These are phyloP conservation scores for Globodera ellingtonae DNA, from an alignment of 1,140 invertebrate genomes.

Conservation along the genomic window DNA sequence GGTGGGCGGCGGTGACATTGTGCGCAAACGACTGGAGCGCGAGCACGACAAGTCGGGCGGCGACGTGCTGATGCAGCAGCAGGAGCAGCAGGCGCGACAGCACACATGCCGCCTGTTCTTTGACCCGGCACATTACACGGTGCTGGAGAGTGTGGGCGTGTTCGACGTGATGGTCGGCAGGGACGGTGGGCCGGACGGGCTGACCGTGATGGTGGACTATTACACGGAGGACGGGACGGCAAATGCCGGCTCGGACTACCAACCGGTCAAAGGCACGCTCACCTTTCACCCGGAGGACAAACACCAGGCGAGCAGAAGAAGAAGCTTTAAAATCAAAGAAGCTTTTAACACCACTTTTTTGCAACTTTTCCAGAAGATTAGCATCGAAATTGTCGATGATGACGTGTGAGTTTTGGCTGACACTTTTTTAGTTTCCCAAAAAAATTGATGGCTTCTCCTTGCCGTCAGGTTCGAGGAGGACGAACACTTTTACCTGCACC, in stretches of 20 bases:
- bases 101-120: conserved; percentile 78
- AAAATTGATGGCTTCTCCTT: neutral
- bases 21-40: conserved; percentile 82
- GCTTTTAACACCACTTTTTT: conserved; percentile 60
- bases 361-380: conserved; percentile 79
- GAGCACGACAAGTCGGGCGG: conserved; percentile 80
- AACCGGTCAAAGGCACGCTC: conserved; percentile 81
- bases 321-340: conserved; percentile 71
- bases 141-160: conserved; percentile 93
- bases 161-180: conserved; percentile 81
- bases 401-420: conserved; percentile 72
- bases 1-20: conserved; percentile 88
- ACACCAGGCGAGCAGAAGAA: conserved; percentile 74
- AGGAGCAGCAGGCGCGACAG: conserved; percentile 68
- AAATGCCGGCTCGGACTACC: conserved; percentile 89
- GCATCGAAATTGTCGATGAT: conserved; percentile 92
- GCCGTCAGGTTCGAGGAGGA: conserved; percentile 83
- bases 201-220: conserved; percentile 83
- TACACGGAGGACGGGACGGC: conserved; percentile 95
- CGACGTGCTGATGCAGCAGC: conserved; percentile 66
- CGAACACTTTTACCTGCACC: conserved; percentile 92
- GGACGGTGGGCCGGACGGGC: conserved; percentile 78
- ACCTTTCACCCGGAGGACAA: conserved; percentile 96
- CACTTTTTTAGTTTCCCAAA: neutral
- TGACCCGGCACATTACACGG: conserved; percentile 94